These are phyloP conservation scores for Cheilosia vulpina DNA, from an alignment of 2,888 invertebrate species.

Conservation along the genomic window DNA sequence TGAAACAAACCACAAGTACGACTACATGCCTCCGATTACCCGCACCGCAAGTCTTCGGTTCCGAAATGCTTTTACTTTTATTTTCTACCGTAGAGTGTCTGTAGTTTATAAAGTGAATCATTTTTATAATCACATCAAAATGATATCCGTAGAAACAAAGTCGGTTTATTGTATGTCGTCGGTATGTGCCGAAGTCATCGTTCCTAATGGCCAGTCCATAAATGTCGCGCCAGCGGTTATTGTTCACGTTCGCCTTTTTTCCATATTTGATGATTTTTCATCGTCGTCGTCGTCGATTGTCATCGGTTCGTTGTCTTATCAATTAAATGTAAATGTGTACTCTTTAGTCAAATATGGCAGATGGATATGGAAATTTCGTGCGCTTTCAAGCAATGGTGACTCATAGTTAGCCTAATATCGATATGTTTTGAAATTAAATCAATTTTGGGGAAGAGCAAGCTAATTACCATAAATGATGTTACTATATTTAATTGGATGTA, in stretches of 20 bases:
- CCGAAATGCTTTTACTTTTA: constrained; percentile 59
- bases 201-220: constrained; percentile 37
- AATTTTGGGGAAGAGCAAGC: not conserved
- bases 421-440: constrained; percentile 7
- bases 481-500: constrained; percentile 4
- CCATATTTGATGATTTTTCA: constrained; percentile 56
- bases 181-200: constrained; percentile 7
- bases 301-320: constrained; percentile 48
- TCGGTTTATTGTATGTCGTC: constrained; percentile 24
- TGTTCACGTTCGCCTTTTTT: constrained; percentile 53
- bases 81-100: constrained; percentile 16
- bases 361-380: constrained; percentile 44
- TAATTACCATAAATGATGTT: no score
- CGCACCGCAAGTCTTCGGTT: constrained; percentile 38
- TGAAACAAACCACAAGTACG: constrained; percentile 62
- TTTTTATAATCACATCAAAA: constrained; percentile 30
- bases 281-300: constrained; percentile 10
- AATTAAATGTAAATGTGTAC: constrained; percentile 46
- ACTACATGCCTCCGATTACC: constrained; percentile 53
- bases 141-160: constrained; percentile 5
- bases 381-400: constrained; percentile 26
- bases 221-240: constrained; percentile 46
- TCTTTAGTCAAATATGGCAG: constrained; percentile 39
- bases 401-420: not conserved
- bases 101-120: not conserved